Evolutionary conservation across 2,797 vertebrate genomes (phyloP).

Genomic region (Sebastes goodei): DNA sequence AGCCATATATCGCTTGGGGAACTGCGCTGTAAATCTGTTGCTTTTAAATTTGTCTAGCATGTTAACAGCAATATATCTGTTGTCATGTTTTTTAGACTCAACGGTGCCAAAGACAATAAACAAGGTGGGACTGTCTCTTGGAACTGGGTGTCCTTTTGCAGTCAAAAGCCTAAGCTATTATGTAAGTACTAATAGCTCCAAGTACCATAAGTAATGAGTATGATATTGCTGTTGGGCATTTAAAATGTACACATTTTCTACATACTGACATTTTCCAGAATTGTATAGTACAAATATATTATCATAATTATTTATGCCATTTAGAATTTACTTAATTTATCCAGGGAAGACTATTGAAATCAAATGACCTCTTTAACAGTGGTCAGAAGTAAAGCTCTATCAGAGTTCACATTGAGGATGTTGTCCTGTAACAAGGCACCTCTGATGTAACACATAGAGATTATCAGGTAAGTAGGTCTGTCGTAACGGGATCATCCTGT

Average conservation of each 20-base stretch:
- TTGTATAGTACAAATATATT: background rate
- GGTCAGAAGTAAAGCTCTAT: constrained; percentile 18
- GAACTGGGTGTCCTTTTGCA: background rate
- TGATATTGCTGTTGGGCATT: background rate
- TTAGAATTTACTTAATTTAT: background rate
- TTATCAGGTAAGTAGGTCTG: constrained; percentile 81
- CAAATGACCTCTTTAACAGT: constrained; percentile 15
- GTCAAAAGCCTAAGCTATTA: background rate
- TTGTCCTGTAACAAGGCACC: constrained; percentile 34
- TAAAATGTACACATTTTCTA: background rate
- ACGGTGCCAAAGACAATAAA: background rate
- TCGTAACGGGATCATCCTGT: constrained; percentile 82
- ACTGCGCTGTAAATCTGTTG: background rate
- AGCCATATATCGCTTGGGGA: background rate
- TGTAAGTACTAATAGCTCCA: background rate
- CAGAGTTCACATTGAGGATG: constrained; percentile 34
- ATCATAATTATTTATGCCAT: background rate
- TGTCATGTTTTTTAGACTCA: constrained; percentile 3
- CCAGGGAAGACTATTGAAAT: background rate
- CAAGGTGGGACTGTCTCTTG: background rate
- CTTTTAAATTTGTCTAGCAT: background rate
- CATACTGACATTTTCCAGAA: background rate
- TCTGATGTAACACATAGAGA: constrained; percentile 78
- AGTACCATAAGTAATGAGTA: background rate
- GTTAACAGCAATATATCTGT: background rate